Evolutionary conservation across 2,113 vertebrate genomes (phyloP).

Genomic region (Laticauda colubrina): DNA sequence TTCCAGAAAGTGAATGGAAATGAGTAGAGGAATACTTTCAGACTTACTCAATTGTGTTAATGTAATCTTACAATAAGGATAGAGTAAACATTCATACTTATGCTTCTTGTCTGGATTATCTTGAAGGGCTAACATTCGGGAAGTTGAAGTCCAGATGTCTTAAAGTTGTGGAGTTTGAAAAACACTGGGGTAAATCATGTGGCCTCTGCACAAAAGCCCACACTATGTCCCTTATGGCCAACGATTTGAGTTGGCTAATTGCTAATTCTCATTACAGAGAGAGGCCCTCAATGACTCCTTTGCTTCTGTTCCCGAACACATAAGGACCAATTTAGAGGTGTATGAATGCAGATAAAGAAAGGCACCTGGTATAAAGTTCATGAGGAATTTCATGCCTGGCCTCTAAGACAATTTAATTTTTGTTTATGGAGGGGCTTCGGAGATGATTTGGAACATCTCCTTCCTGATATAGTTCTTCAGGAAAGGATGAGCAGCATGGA

Average conservation of each 20-base stretch:
- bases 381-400: background rate
- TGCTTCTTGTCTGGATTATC: background rate
- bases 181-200: slow-evolving; percentile 1
- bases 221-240: background rate
- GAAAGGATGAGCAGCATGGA: background rate
- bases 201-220: background rate
- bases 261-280: background rate
- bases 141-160: background rate
- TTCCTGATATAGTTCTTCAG: background rate
- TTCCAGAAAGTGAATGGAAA: background rate
- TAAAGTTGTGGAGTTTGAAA: background rate
- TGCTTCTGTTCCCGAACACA: background rate
- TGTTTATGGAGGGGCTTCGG: slow-evolving; percentile 10
- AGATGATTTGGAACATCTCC: slow-evolving; percentile 2
- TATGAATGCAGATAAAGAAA: slow-evolving; percentile 1
- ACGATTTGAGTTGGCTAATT: background rate
- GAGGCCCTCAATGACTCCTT: background rate
- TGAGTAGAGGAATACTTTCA: background rate
- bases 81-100: background rate
- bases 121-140: background rate
- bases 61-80: background rate
- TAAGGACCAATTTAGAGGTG: slow-evolving; percentile 16
- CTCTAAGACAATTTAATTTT: slow-evolving; percentile 20
- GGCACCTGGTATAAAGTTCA: background rate
- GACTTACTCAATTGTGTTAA: background rate